phyloP scores from a whole-genome alignment of 2,113 vertebrate species.

The Beaufortia kweichowensis region DNA sequence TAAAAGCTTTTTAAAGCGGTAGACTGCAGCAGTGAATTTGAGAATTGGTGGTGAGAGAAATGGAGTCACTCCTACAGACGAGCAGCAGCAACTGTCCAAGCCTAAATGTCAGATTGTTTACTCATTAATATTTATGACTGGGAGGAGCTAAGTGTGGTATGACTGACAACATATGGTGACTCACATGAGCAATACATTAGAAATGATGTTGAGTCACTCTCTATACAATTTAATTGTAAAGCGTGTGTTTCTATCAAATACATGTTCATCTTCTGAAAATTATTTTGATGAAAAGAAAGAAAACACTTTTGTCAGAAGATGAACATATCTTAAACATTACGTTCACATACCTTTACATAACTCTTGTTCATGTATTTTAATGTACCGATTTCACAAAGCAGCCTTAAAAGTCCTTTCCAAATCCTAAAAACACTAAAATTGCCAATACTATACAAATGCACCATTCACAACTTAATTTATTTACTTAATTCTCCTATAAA shows the following conservation, averaged over 20 bases:
- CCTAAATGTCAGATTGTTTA: constrained; percentile 54
- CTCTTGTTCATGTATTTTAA: too few relatives aligned
- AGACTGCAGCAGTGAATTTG: not conserved
- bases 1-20: not conserved
- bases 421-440: too few relatives aligned
- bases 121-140: constrained; percentile 51
- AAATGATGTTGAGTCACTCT: not conserved
- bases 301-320: too few relatives aligned
- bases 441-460: too few relatives aligned
- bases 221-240: not conserved
- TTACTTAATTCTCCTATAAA: not conserved
- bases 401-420: too few relatives aligned
- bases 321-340: too few relatives aligned
- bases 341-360: too few relatives aligned
- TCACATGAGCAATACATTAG: not conserved
- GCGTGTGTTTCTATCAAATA: not conserved
- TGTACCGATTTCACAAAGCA: too few relatives aligned
- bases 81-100: constrained; percentile 49
- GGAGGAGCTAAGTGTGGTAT: constrained; percentile 12
- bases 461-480: not conserved
- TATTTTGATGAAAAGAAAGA: too few relatives aligned
- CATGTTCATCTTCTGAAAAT: not conserved
- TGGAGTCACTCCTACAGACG: constrained; percentile 25
- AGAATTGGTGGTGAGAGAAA: constrained; percentile 5
- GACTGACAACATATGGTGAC: constrained; percentile 24